Base-by-base conservation (phyloP, 2,797 vertebrate genomes). In the Microctenopoma stevenorrisi region DNA sequence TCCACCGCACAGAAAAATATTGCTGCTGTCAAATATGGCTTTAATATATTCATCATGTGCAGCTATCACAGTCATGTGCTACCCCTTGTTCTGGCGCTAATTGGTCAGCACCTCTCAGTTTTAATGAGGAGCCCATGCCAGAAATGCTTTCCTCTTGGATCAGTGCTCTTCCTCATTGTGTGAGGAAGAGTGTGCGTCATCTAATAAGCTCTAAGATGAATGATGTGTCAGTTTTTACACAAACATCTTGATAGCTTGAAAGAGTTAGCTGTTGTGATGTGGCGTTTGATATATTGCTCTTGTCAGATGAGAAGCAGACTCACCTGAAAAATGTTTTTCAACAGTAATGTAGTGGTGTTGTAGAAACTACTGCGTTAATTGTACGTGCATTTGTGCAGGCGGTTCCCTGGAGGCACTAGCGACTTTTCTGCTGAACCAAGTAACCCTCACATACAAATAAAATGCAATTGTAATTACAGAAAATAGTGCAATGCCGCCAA, bases 11-110 rank as follows among this genome's bases (percentile, higher is more conserved):
- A 55, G 30, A 30, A 67, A 78, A 68, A 61, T 64, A 74, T 63
- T 50, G 68, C 79, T 61, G 52, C 77, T 79, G 76, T 85, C 79
- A 81, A 53, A 68, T 1, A 1, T 4, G 37, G 16, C 9, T 54
- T 72, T 63, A 72, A 81, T 64, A 59, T 69, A 78, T 83, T 79
- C 67, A 74, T 82, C 73, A 77, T 57, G 51, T 48, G 64, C 61
- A 63, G 52, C 44, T 1, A 18, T 38, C 16, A 3, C 42, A 15
- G 35, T 40, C 33, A 5, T 13, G 72, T 40, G 68, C 54, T 22
- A 44, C 55, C 13, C 16, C 47, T 54, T 54, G 33, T 42, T 37
- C 14, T 61, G 42, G 56, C 48, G 66, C 67, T 63, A 1, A 49
- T 30, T 50, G 65, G 58, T 51, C 49, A 6, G 13, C 48, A 1